Base-by-base conservation (phyloP, 1,140 invertebrate genomes). In the Drosophila parvula region DNA sequence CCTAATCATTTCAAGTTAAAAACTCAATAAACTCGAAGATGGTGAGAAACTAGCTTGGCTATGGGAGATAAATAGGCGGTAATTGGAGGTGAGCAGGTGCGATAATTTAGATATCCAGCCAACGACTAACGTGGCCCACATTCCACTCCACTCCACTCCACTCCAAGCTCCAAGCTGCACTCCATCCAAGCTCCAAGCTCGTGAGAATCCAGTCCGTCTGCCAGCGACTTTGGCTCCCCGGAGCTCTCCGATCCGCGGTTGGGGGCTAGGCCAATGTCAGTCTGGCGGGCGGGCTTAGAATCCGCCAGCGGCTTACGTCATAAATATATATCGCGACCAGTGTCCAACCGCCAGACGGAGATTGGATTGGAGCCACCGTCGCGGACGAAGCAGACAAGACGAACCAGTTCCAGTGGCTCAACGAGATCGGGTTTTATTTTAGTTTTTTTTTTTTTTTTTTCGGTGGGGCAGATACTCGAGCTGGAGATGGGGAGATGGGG, bases 221-320 rank as follows among this genome's bases (percentile, higher is more conserved):
- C 60, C 16, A 27, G 30, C 32, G 28, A 30, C 11, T 50, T 27
- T n/a, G 45, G 2, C 47, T n/a, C 47, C 47, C 47, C 27, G 47
- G 47, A 30, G 47, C 27, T 16, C 27, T 6, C 12, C 10, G 18
- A 22, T 14, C 38, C 38, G 38, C 48, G 36, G 58, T 59, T n/a
- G n/a, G n/a, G 36, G 58, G 57, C 51, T 74, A 57, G 60, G 71
- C 60, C 73, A 75, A 75, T 75, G 73, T 50, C 73, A 75, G 56
- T 61, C 61, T 32, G 57, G 44, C 32, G 10, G 30, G 30, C 51
- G 28, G 45, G 34, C 34, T 47, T 75, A 75, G 71, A 75, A 75
- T 50, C 60, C 61, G 73, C 51, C 70, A 74, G 38, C 44, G 73
- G 59, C 70, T 75, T 75, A 57, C 70, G 73, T 75, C 70, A 75